phyloP scores from a whole-genome alignment of 1,140 invertebrate species.

The Cataglyphis hispanica region DNA sequence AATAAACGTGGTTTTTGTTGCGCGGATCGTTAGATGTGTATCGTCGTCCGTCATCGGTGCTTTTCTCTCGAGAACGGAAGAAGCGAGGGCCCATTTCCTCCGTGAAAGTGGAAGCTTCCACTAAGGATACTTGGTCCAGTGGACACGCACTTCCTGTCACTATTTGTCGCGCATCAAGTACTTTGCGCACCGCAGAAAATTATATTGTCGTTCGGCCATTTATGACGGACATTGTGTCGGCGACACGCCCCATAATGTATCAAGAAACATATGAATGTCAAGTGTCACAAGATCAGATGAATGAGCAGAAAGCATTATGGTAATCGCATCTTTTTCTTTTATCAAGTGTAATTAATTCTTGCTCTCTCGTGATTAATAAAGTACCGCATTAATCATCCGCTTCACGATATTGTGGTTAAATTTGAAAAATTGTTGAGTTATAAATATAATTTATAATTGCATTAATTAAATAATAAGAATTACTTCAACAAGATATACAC shows the following conservation, averaged over 20 bases:
- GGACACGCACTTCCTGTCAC: conserved; percentile 80
- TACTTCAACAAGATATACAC: background rate
- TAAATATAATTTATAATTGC: conserved; percentile 19
- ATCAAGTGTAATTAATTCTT: background rate
- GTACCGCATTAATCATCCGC: no score
- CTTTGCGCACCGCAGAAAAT: conserved; percentile 66
- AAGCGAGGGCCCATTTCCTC: conserved; percentile 71
- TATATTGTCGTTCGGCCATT: conserved; percentile 67
- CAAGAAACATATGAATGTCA: conserved; percentile 15
- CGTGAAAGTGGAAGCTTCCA: conserved; percentile 75
- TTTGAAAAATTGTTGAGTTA: background rate
- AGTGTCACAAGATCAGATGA: background rate
- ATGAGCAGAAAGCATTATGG: background rate
- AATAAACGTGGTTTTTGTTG: conserved; percentile 44
- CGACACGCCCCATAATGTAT: conserved; percentile 48
- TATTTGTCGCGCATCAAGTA: conserved; percentile 72
- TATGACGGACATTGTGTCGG: conserved; percentile 15
- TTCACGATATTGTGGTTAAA: background rate
- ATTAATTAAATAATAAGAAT: background rate
- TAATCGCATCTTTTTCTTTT: background rate
- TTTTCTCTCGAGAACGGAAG: conserved; percentile 67
- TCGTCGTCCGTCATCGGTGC: conserved; percentile 31
- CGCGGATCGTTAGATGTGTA: conserved; percentile 26
- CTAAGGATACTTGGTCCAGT: conserved; percentile 82
- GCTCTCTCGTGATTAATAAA: background rate